Percentiles rank a stretch among this genome's conserved stretches.
Evolutionary conservation across 2,797 vertebrate species (phyloP).

Genomic region (Sternotherus odoratus): DNA sequence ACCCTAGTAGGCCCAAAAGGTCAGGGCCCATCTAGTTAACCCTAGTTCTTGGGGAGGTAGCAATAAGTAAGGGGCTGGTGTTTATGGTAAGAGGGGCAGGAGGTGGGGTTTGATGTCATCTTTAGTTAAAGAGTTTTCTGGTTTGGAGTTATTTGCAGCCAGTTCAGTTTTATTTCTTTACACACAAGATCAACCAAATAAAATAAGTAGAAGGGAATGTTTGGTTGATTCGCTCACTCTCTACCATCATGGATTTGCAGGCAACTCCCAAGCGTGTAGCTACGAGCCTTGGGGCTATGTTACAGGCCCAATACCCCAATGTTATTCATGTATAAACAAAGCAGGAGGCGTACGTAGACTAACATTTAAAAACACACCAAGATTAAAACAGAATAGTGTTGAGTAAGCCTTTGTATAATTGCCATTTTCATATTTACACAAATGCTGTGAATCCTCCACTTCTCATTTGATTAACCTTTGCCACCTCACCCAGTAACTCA

Average conservation of each 20-base stretch:
- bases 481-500: conserved; percentile 35
- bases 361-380: not conserved
- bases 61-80: conserved; percentile 3
- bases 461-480: conserved; percentile 33
- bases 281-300: not conserved
- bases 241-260: conserved; percentile 43
- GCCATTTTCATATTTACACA: conserved; percentile 44
- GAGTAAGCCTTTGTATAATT: conserved; percentile 39
- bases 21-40: not conserved
- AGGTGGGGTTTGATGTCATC: conserved; percentile 31
- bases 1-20: not conserved
- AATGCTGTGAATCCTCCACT: conserved; percentile 67
- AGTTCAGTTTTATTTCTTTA: conserved; percentile 53
- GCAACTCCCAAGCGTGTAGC: conserved; percentile 18
- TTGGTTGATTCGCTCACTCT: conserved; percentile 36
- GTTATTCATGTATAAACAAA: not conserved
- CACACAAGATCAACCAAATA: conserved; percentile 51
- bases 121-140: conserved; percentile 63
- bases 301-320: not conserved
- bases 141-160: conserved; percentile 52
- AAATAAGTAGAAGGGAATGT: conserved; percentile 45
- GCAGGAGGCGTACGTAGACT: not conserved
- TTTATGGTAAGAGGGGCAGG: conserved; percentile 10
- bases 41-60: not conserved
- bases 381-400: no score